A percentile compares a stretch with the other conserved stretches of the same genome.
These are phyloP conservation scores for Anguilla pacifica DNA, from an alignment of 2,797 vertebrate species.

Conservation along the genomic window DNA sequence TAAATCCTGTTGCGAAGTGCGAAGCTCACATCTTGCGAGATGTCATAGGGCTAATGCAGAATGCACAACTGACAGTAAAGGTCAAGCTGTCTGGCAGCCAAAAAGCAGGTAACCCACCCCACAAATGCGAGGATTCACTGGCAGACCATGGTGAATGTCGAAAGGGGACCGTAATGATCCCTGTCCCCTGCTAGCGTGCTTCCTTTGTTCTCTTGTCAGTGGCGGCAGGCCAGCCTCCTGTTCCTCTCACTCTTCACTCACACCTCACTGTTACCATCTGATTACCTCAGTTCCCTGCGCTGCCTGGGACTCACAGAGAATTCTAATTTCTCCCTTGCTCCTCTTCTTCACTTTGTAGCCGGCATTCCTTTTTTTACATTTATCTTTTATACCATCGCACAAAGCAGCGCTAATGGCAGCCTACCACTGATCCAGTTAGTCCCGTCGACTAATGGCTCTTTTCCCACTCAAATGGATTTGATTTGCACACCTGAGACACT, in stretches of 20 bases:
- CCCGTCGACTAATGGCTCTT: constrained; percentile 14
- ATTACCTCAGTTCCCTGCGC: constrained; percentile 46
- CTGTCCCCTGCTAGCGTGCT: constrained; percentile 44
- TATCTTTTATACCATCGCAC: constrained; percentile 38
- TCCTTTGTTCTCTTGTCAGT: constrained; percentile 50
- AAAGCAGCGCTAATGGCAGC: constrained; percentile 13
- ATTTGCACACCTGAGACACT: constrained; percentile 47
- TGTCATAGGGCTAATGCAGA: neutral
- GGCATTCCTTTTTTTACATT: constrained; percentile 38
- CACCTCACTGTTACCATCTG: constrained; percentile 51
- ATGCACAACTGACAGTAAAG: constrained; percentile 51
- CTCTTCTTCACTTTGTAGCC: constrained; percentile 44
- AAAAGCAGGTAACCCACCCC: constrained; percentile 40
- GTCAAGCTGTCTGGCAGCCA: constrained; percentile 46
- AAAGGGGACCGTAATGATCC: constrained; percentile 48
- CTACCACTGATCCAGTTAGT: constrained; percentile 14
- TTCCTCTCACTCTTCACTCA: constrained; percentile 33
- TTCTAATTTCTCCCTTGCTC: constrained; percentile 48
- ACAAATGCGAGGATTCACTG: constrained; percentile 47
- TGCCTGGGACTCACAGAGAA: constrained; percentile 36
- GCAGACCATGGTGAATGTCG: constrained; percentile 41
- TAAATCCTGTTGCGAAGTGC: neutral
- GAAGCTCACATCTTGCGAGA: neutral
- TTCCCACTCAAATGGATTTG: constrained; percentile 42
- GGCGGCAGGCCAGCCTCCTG: constrained; percentile 39